A percentile compares a stretch with the other conserved stretches of the same genome.
Evolutionary conservation across 2,113 vertebrate genomes (phyloP).

Genomic region (Pluvianellus socialis): DNA sequence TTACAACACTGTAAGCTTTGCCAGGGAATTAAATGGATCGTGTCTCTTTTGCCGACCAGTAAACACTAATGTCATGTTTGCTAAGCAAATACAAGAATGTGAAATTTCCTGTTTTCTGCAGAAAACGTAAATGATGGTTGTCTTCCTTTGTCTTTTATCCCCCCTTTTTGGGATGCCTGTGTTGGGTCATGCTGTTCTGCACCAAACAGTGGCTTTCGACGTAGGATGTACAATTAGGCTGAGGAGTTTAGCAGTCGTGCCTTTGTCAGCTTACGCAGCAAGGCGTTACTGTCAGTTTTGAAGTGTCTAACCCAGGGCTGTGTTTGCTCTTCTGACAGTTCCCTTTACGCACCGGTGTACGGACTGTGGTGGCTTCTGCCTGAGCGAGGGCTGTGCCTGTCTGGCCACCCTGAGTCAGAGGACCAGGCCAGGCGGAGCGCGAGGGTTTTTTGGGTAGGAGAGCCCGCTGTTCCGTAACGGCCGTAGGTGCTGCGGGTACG

Average conservation of each 20-base stretch:
- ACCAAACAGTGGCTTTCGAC: no score
- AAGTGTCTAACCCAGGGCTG: background rate
- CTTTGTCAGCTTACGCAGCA: background rate
- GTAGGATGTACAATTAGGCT: background rate
- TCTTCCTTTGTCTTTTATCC: background rate
- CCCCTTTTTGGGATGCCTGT: background rate
- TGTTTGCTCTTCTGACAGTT: no score
- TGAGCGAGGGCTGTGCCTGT: no score
- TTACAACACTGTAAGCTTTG: background rate
- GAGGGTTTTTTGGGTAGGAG: background rate
- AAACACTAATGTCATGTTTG: background rate
- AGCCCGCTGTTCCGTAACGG: background rate
- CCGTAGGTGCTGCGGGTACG: rapidly evolving
- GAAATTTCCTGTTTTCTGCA: background rate
- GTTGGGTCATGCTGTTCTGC: background rate
- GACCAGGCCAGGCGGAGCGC: no score
- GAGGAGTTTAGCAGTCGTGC: background rate
- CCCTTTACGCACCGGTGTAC: no score
- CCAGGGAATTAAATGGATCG: background rate
- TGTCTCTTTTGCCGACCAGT: background rate
- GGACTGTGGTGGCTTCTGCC: no score
- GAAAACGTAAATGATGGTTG: background rate
- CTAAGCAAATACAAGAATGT: background rate
- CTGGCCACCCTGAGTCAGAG: no score
- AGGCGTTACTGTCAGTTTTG: background rate